phyloP scores from a whole-genome alignment of 2,797 vertebrate species.

The Neostethus bicornis region DNA sequence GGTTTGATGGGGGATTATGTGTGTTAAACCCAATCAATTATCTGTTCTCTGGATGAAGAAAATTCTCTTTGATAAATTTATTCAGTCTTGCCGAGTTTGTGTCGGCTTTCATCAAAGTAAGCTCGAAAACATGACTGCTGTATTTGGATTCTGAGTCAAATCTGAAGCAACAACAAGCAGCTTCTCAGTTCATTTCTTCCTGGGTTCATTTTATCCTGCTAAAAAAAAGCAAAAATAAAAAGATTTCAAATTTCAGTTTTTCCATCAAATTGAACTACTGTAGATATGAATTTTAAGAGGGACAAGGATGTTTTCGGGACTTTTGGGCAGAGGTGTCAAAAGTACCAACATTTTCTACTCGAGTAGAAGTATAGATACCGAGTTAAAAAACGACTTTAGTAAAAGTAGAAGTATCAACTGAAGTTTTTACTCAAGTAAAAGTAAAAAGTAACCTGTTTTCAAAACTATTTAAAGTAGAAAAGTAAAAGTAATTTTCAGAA shows the following conservation, averaged over 20 bases:
- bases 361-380: no score
- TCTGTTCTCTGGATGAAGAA: conserved; percentile 8
- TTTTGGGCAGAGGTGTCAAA: no score
- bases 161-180: conserved; percentile 30
- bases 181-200: conserved; percentile 39
- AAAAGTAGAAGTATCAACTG: no score
- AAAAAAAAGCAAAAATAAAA: conserved; percentile 25
- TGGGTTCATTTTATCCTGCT: conserved; percentile 19
- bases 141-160: conserved; percentile 39
- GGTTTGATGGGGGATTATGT: conserved; percentile 3
- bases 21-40: conserved; percentile 11
- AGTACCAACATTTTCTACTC: no score
- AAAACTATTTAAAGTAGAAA: no score
- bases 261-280: not conserved
- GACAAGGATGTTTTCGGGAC: conserved; percentile 4
- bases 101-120: conserved; percentile 25
- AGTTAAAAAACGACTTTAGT: no score
- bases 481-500: no score
- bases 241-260: conserved; percentile 23
- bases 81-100: conserved; percentile 10
- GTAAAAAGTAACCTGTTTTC: no score
- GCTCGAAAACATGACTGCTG: conserved; percentile 41
- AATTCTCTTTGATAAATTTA: conserved; percentile 12
- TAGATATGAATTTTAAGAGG: conserved; percentile 11
- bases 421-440: no score